Percentiles rank a stretch among this genome's conserved stretches.
These are phyloP conservation scores for Melanotaenia parkinsoni DNA, from an alignment of 2,797 vertebrate genomes.

Conservation along the genomic window DNA sequence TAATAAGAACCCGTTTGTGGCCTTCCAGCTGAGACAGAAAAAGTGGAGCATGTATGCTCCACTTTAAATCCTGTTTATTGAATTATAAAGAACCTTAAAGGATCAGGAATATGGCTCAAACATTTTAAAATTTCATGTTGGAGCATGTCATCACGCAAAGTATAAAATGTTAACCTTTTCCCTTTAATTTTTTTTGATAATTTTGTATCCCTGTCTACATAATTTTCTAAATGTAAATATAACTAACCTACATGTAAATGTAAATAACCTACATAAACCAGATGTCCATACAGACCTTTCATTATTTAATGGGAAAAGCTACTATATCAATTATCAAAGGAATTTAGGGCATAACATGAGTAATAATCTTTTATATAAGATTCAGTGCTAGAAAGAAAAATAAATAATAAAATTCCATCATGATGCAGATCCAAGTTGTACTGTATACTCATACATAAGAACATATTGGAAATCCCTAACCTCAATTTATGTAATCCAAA, in stretches of 20 bases:
- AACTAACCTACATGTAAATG: conserved; percentile 34
- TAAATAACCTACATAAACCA: conserved; percentile 32
- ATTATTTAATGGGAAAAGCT: conserved; percentile 2
- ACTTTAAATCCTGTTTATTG: conserved; percentile 87
- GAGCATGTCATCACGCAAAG: conserved; percentile 58
- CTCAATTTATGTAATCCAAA: conserved; percentile 82
- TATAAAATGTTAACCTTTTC: conserved; percentile 57
- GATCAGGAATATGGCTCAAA: conserved; percentile 83
- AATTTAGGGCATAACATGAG: conserved; percentile 20
- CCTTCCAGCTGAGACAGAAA: conserved; percentile 80
- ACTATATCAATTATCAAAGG: conserved; percentile 47
- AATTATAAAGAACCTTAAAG: conserved; percentile 91
- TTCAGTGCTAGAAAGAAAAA: conserved; percentile 34
- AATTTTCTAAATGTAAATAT: conserved; percentile 41
- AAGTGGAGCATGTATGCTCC: conserved; percentile 79
- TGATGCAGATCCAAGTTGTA: conserved; percentile 51
- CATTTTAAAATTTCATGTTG: conserved; percentile 83
- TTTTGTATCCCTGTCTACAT: conserved; percentile 14
- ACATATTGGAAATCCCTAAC: conserved; percentile 76
- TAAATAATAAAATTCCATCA: conserved; percentile 36
- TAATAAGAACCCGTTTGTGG: conserved; percentile 84
- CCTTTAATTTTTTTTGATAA: not conserved
- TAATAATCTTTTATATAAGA: conserved; percentile 45
- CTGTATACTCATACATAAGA: conserved; percentile 66
- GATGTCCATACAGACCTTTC: conserved; percentile 8